Evolutionary conservation across 2,797 vertebrate genomes (phyloP), one percentile per base, ranked within the genome.

Genomic region (Natrix natrix): DNA sequence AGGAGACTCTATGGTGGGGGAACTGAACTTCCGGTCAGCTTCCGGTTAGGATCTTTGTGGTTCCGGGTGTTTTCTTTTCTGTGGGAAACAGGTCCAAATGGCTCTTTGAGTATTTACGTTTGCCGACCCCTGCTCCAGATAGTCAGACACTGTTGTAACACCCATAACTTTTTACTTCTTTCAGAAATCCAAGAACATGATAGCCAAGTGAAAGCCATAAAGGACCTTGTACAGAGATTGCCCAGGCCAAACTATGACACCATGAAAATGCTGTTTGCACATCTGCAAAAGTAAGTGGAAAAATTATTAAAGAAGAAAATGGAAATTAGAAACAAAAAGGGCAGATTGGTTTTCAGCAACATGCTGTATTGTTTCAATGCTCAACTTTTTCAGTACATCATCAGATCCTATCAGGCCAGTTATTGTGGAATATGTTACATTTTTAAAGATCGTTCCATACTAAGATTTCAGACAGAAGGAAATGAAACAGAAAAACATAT

Each of bases 191-290:
- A 98, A 95, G 98, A 99, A 88, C 95, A 96, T 0, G 94, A 94
- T 93, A 95, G 95, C 93, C 98, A 98, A 94, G 96, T 98, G 87
- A 97, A 98, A 96, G 94, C 96, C 11, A 94, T 99, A 94, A 99
- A 98, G 95, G 97, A 93, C 94, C 98, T 99, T 94, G 97, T 99
- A 93, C 96, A 98, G 93, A 97, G 98, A 91, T 97, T 99, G 52
- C 98, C 99, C n/a, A 98, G 95, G 94, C 98, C 99, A 91, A 99
- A 99, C 97, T 98, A 97, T 17, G 98, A 99, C 96, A 99, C 99
- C 89, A 99, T 99, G 98, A 99, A 98, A 97, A 92, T 98, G 86
- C 98, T 99, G 91, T 99, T 99, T 96, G 97, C 97, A 92, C 99
- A 99, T 94, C 98, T 99, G 93, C 98, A 97, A 93, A 99, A 98